These are phyloP conservation scores for Engraulis encrasicolus DNA, from an alignment of 2,113 vertebrate species.

Conservation along the genomic window DNA sequence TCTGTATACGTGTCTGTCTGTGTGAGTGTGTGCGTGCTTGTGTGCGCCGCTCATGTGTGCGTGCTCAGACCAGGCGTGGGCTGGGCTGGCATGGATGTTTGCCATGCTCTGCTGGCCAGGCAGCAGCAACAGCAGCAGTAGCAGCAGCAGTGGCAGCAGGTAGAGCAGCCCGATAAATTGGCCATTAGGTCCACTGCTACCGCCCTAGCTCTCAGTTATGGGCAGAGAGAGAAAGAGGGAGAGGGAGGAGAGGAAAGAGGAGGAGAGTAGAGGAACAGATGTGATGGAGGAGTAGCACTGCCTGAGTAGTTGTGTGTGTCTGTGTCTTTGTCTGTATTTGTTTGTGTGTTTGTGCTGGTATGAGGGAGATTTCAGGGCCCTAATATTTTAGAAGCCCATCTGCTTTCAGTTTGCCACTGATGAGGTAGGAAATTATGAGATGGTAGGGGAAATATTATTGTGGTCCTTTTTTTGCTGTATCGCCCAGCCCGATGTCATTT, in stretches of 20 bases:
- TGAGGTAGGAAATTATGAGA: too few relatives aligned
- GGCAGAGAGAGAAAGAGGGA: neutral
- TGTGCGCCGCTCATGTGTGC: too few relatives aligned
- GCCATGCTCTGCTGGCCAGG: too few relatives aligned
- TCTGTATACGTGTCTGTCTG: too few relatives aligned
- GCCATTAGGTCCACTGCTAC: neutral
- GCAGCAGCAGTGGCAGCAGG: neutral
- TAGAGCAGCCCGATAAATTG: slow-evolving; percentile 7
- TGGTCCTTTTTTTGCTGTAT: too few relatives aligned
- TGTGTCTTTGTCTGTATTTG: neutral
- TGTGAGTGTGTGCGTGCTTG: too few relatives aligned
- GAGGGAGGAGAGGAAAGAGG: neutral
- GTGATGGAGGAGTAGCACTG: neutral
- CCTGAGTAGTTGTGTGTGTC: neutral
- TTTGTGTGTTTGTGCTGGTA: neutral
- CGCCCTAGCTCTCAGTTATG: neutral
- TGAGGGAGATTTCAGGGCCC: neutral
- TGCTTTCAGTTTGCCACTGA: too few relatives aligned
- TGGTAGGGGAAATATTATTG: too few relatives aligned
- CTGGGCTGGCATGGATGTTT: too few relatives aligned
- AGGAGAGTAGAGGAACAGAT: neutral
- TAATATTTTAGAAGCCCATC: too few relatives aligned
- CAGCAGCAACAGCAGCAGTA: neutral
- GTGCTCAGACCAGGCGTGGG: neutral
- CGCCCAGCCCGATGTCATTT: too few relatives aligned